Conservation (phyloP, 2,113 vertebrate genomes). For the Rhizomys pruinosus region DNA sequence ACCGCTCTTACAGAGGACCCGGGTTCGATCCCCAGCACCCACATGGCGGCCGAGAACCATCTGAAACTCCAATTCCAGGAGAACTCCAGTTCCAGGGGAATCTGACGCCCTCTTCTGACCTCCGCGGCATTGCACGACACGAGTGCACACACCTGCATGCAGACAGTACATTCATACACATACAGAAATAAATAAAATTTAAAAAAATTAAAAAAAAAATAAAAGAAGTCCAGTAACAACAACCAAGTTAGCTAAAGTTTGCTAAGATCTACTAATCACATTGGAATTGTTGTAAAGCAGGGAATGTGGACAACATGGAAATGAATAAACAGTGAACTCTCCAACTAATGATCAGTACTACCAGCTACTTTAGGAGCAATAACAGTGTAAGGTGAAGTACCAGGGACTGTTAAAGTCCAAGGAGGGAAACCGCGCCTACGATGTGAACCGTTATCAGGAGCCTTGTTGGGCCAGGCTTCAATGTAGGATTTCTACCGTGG, state of each 20-base stretch:
- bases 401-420: neutral
- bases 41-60: no score
- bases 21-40: no score
- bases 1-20: no score
- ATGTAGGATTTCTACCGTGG: neutral
- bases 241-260: neutral
- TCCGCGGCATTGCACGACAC: no score
- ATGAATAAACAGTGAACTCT: neutral
- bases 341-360: neutral
- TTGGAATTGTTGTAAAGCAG: neutral
- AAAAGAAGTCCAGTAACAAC: neutral
- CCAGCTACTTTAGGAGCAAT: no score
- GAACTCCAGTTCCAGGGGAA: no score
- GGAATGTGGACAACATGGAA: neutral
- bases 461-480: slow-evolving; percentile 10
- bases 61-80: no score
- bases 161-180: no score
- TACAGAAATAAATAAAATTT: no score
- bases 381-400: neutral
- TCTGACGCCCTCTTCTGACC: no score
- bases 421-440: neutral
- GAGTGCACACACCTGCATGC: no score
- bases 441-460: neutral
- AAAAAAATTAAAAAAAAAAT: no score
- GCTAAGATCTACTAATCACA: neutral